phyloP scores from a whole-genome alignment of 2,888 invertebrate species.

The Archips crataeganus region DNA sequence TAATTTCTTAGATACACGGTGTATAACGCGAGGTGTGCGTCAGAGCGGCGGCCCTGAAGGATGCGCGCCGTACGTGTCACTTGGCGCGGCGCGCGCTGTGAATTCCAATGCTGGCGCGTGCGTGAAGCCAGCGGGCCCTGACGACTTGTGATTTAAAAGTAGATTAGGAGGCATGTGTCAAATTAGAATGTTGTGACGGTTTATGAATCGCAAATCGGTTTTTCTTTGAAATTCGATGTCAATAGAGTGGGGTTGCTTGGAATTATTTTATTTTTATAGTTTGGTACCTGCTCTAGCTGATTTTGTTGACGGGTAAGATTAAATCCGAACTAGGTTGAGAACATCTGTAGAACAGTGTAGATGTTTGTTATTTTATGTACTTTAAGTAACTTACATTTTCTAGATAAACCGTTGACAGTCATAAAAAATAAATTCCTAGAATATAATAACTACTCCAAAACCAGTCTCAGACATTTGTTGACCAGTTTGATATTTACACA shows the following conservation, averaged over 20 bases:
- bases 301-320: not conserved
- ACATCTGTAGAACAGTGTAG: not conserved
- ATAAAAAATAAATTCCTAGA: no score
- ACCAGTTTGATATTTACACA: no score
- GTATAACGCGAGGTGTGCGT: slow-evolving; percentile 42
- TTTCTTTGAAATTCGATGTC: not conserved
- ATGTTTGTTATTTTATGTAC: no score
- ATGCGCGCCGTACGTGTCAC: slow-evolving; percentile 63
- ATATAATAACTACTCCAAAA: no score
- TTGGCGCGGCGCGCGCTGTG: slow-evolving; percentile 49
- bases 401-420: no score
- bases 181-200: not conserved
- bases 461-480: no score
- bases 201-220: not conserved
- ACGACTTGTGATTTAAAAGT: slow-evolving; percentile 3
- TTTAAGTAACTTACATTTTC: no score
- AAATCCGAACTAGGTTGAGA: not conserved
- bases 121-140: slow-evolving; percentile 34
- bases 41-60: slow-evolving; percentile 57
- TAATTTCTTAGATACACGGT: slow-evolving; percentile 34
- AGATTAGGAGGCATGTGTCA: slow-evolving; percentile 3
- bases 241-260: not conserved
- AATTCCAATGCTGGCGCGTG: slow-evolving; percentile 56
- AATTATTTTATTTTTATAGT: not conserved
- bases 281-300: not conserved